phyloP scores from a whole-genome alignment of 2,888 invertebrate genomes.

The Nephrotoma flavescens region DNA sequence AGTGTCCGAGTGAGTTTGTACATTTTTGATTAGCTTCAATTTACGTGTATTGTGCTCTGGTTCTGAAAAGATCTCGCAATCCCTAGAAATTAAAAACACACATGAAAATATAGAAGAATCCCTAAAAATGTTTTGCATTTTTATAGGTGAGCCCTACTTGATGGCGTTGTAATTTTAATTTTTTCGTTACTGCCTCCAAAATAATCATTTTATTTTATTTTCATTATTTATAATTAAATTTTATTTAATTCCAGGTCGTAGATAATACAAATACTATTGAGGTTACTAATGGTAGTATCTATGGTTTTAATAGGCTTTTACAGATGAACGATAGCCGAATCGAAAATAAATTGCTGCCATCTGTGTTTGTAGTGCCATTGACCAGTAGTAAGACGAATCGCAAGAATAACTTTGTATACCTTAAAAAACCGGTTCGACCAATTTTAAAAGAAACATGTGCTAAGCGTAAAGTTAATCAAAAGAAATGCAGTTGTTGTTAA shows the following conservation, averaged over 20 bases:
- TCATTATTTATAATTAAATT: neutral
- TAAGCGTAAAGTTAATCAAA: neutral
- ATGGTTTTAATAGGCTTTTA: neutral
- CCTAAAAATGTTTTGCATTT: no score
- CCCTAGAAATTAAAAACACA: no score
- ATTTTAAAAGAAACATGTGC: neutral
- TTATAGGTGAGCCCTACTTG: no score
- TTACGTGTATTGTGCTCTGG: no score
- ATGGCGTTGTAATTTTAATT: no score
- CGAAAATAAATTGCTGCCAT: neutral
- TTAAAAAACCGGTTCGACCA: neutral
- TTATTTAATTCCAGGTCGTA: neutral
- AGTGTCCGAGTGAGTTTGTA: no score
- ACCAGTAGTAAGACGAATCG: neutral
- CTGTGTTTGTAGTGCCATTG: neutral
- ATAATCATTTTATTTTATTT: no score
- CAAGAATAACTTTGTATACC: neutral
- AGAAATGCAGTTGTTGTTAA: neutral
- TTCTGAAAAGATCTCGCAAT: no score
- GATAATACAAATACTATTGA: neutral
- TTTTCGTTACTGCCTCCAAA: no score
- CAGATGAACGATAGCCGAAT: neutral
- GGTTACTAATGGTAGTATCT: neutral
- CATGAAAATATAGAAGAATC: no score
- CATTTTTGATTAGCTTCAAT: no score